phyloP scores from a whole-genome alignment of 2,797 vertebrate genomes.

The Otolemur crassicaudatus region DNA sequence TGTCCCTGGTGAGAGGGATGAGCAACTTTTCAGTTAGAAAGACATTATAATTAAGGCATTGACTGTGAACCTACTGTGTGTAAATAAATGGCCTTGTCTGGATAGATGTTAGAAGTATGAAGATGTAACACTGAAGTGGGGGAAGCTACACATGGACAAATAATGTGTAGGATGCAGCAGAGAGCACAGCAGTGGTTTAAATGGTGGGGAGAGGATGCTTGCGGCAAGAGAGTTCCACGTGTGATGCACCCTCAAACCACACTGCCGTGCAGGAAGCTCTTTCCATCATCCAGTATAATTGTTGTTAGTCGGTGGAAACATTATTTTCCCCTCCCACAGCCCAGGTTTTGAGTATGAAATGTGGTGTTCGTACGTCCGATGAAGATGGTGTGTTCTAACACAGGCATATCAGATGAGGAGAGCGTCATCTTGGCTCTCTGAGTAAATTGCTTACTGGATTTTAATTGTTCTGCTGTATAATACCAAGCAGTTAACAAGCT shows the following conservation, averaged over 20 bases:
- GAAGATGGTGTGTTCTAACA: neutral
- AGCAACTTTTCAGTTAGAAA: neutral
- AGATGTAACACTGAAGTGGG: neutral
- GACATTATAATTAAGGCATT: constrained; percentile 43
- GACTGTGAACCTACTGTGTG: neutral
- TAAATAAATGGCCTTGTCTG: neutral
- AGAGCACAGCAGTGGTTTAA: neutral
- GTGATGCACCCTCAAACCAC: neutral
- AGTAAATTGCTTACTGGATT: constrained; percentile 59
- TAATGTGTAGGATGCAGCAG: neutral
- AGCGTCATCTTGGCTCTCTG: constrained; percentile 22
- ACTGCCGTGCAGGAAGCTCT: neutral
- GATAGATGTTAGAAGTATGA: neutral
- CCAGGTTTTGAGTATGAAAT: neutral
- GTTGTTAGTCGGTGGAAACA: neutral
- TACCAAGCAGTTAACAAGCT: constrained; percentile 48
- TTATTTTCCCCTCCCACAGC: neutral
- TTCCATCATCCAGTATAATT: neutral
- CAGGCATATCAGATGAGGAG: neutral
- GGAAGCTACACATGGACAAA: neutral
- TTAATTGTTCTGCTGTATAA: neutral
- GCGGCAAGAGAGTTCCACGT: neutral
- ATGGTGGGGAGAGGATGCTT: neutral
- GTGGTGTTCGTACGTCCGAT: neutral
- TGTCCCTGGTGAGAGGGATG: neutral